Conservation (phyloP, 2,797 vertebrate genomes). For the Somateria mollissima region DNA sequence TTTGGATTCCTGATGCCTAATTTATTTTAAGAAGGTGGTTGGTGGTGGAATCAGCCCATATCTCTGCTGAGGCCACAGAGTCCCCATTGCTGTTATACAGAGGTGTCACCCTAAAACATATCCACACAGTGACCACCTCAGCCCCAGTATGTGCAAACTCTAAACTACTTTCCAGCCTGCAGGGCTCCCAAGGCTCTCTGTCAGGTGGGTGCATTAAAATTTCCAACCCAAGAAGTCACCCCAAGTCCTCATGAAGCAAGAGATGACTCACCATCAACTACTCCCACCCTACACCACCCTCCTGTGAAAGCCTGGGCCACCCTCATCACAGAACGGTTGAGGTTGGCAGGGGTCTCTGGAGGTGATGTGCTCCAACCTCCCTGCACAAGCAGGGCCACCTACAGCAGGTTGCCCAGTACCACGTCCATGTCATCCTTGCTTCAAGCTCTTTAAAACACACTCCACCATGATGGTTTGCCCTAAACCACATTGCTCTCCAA, state of each 20-base stretch:
- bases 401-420: background rate
- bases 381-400: background rate
- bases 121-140: background rate
- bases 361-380: background rate
- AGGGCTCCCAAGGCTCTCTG: background rate
- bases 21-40: background rate
- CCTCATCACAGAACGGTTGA: background rate
- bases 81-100: background rate
- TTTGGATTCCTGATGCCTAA: no score
- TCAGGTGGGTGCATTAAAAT: background rate
- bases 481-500: background rate
- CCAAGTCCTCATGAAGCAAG: background rate
- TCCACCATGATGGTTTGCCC: background rate
- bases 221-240: background rate
- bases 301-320: background rate
- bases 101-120: background rate
- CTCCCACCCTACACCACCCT: background rate
- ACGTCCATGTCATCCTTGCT: background rate
- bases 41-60: background rate
- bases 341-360: background rate
- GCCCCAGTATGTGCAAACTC: background rate
- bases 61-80: background rate
- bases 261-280: background rate
- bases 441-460: background rate
- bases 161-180: background rate